Percentiles rank a stretch among this genome's conserved stretches.
Evolutionary conservation across 2,888 invertebrate genomes (phyloP).

Genomic region (Tridacna gigas): DNA sequence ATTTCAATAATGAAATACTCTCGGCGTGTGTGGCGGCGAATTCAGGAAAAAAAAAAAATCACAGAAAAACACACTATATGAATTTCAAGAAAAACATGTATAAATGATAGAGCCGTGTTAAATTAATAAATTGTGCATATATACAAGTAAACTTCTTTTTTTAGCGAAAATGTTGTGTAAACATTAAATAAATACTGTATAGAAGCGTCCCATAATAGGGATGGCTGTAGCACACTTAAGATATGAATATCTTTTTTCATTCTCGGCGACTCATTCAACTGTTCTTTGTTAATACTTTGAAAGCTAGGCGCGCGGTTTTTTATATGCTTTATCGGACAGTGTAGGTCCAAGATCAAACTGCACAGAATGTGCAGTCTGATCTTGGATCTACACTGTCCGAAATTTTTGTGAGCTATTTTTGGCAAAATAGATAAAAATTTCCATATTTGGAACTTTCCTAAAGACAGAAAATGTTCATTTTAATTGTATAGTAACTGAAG

Average conservation of each 20-base stretch:
- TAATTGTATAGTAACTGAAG: no score
- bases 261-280: neutral
- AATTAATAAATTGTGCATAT: slow-evolving; percentile 24
- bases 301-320: no score
- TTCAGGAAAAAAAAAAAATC: neutral
- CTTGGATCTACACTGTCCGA: no score
- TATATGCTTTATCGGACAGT: no score
- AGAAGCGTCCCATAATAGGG: slow-evolving; percentile 4
- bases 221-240: slow-evolving; percentile 16
- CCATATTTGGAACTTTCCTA: no score
- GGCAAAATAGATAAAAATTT: no score
- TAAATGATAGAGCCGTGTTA: neutral
- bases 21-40: neutral
- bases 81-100: neutral
- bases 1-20: no score
- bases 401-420: no score
- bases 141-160: slow-evolving; percentile 5
- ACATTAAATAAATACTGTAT: slow-evolving; percentile 8
- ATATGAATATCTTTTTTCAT: slow-evolving; percentile 17
- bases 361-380: no score
- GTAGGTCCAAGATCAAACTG: no score
- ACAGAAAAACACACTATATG: neutral
- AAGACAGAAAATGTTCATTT: no score
- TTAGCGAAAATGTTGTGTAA: slow-evolving; percentile 4
- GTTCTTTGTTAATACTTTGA: no score